Evolutionary conservation across 2,797 vertebrate genomes (phyloP).

Genomic region (Enteromius radiatus): DNA sequence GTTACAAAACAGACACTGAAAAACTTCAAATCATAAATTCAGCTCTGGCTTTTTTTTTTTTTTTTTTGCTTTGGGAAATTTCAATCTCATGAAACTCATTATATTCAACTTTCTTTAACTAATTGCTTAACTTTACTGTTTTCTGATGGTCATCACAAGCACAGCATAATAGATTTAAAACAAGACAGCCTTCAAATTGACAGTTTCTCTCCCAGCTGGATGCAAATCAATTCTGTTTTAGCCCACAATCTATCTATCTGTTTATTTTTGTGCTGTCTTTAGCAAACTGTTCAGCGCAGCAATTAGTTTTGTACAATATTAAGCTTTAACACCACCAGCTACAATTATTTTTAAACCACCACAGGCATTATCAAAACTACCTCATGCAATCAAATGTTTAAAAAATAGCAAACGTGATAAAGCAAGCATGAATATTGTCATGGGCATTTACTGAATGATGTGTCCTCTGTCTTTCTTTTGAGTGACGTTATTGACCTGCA

Average conservation of each 20-base stretch:
- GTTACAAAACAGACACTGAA: background rate
- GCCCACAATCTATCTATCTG: constrained; percentile 5
- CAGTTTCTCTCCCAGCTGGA: constrained; percentile 12
- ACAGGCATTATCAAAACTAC: background rate
- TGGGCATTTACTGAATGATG: background rate
- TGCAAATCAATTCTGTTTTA: constrained; percentile 29
- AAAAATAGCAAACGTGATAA: background rate
- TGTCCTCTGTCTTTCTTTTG: background rate
- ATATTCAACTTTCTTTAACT: background rate
- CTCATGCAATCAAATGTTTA: background rate
- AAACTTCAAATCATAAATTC: background rate
- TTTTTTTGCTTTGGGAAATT: background rate
- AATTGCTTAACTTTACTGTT: constrained; percentile 6
- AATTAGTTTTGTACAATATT: background rate
- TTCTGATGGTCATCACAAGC: constrained; percentile 22
- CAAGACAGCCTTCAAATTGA: constrained; percentile 18
- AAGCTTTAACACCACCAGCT: background rate
- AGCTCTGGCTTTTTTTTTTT: background rate
- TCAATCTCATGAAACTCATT: background rate
- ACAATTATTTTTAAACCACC: background rate
- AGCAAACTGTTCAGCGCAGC: background rate
- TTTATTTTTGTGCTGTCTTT: constrained; percentile 10
- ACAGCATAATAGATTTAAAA: constrained; percentile 15
- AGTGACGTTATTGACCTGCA: constrained; percentile 31
- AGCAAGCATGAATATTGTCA: background rate